phyloP scores from a whole-genome alignment of 2,113 vertebrate species.

The Phylloscopus trochilus region DNA sequence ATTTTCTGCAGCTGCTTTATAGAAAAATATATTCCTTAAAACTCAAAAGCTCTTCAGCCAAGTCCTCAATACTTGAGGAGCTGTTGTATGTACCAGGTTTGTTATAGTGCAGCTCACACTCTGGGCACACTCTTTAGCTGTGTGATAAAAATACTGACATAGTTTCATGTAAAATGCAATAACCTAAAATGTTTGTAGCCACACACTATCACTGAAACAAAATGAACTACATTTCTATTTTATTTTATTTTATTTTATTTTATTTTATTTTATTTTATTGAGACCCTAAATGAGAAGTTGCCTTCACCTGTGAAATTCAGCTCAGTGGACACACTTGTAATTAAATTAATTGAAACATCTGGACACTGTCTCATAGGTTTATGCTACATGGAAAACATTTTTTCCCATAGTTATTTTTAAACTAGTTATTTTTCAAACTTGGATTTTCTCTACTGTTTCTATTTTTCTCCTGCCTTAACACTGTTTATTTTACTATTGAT shows the following conservation, averaged over 20 bases:
- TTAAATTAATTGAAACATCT: neutral
- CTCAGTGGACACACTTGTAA: neutral
- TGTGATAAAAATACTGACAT: neutral
- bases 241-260: neutral
- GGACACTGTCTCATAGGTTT: neutral
- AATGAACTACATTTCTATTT: neutral
- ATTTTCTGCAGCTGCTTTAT: slow-evolving; percentile 4
- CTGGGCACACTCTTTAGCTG: neutral
- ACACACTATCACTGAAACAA: neutral
- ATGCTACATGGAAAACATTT: neutral
- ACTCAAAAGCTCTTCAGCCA: neutral
- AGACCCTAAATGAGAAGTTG: neutral
- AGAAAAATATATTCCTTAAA: neutral
- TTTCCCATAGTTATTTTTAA: neutral
- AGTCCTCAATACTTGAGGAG: neutral
- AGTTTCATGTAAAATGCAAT: neutral
- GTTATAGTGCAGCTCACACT: neutral
- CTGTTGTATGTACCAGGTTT: neutral
- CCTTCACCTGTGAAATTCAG: neutral
- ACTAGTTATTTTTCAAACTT: neutral
- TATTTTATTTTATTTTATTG: neutral
- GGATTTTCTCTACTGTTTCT: neutral
- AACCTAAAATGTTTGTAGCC: neutral
- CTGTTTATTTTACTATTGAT: neutral
- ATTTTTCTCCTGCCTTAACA: neutral